These are phyloP conservation scores for Galbula dea DNA, from an alignment of 2,113 vertebrate genomes.

Conservation along the genomic window DNA sequence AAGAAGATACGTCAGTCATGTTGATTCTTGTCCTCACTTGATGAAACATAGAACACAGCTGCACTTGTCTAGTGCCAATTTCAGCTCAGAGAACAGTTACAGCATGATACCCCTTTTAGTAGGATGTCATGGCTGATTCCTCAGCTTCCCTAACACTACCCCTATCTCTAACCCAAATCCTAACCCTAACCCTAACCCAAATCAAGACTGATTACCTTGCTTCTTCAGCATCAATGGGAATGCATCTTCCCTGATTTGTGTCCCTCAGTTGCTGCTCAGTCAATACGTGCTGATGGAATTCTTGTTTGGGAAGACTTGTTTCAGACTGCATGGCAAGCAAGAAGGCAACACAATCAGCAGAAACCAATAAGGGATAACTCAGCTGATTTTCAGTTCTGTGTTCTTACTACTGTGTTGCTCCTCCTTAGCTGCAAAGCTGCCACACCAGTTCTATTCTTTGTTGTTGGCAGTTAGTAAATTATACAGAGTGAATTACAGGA, in stretches of 20 bases:
- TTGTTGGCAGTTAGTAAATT: not conserved
- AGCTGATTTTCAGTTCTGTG: not conserved
- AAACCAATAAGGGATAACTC: not conserved
- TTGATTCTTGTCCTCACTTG: not conserved
- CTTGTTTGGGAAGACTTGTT: not conserved
- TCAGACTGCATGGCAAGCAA: not conserved
- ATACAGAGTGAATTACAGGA: not conserved
- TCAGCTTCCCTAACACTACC: no score
- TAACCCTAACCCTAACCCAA: no score
- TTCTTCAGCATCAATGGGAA: fast-evolving
- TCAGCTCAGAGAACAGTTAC: not conserved
- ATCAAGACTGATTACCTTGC: not conserved
- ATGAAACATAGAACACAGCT: not conserved
- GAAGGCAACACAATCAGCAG: not conserved
- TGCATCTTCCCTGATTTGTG: not conserved
- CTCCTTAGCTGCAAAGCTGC: not conserved
- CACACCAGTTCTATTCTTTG: not conserved
- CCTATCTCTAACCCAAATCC: no score
- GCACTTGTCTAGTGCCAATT: not conserved
- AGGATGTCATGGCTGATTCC: no score
- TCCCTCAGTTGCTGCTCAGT: not conserved
- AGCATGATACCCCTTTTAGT: not conserved
- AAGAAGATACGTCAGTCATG: not conserved
- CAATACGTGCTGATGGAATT: not conserved
- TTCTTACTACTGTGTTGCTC: not conserved